Evolutionary conservation across 2,797 vertebrate species (phyloP).

Genomic region (Bradypodion ventrale): DNA sequence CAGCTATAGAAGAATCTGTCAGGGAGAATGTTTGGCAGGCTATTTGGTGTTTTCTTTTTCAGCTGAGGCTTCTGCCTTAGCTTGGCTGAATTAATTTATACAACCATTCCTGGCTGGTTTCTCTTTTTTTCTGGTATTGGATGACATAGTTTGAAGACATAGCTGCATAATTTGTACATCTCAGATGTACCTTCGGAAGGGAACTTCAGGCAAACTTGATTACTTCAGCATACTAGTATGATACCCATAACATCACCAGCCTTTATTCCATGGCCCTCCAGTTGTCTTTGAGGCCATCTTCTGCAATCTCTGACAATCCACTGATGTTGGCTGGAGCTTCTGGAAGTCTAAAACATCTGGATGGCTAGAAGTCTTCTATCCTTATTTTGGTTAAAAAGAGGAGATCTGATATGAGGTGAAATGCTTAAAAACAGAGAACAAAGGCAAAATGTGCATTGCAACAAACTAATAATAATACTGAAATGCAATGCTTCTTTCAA

Average conservation of each 20-base stretch:
- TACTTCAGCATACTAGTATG: no score
- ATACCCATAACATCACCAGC: not conserved
- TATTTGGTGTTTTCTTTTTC: not conserved
- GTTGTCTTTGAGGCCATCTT: not conserved
- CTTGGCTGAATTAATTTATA: not conserved
- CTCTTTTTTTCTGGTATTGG: not conserved
- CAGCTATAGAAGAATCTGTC: not conserved
- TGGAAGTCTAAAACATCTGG: not conserved
- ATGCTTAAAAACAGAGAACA: not conserved
- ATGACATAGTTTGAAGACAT: not conserved
- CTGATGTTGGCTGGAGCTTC: not conserved
- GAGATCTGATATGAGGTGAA: not conserved
- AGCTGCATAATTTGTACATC: not conserved
- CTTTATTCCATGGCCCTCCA: not conserved
- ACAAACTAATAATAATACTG: not conserved
- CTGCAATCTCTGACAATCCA: not conserved
- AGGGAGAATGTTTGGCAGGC: not conserved
- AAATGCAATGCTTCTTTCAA: not conserved
- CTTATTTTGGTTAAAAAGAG: not conserved
- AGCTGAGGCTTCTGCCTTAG: not conserved
- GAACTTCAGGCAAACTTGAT: not conserved
- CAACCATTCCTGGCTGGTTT: not conserved
- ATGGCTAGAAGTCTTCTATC: not conserved
- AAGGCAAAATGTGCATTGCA: not conserved
- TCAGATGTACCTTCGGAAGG: not conserved